Evolutionary conservation across 1,140 invertebrate species (phyloP), one percentile per base, ranked within the genome.

Genomic region (Littorina saxatilis): DNA sequence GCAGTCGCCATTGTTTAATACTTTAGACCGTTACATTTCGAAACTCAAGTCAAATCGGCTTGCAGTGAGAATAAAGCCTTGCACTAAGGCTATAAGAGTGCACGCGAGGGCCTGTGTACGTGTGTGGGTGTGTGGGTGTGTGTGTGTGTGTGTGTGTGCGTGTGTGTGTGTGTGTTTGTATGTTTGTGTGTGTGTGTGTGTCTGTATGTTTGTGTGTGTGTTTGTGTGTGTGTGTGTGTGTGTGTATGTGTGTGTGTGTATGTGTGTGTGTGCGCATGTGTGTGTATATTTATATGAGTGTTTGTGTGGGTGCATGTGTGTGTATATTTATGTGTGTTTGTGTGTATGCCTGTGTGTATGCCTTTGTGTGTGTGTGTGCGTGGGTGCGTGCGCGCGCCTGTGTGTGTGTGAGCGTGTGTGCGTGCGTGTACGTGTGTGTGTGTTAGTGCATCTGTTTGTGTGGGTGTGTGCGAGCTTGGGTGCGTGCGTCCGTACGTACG

Each of bases 161-260:
- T 47, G 43, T 47, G 43, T 17, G 68, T 72, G 37, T 72, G 68
- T 72, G 68, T 72, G 68, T 72, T 35, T 72, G 68, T 72, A 39
- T 72, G 68, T 72, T 35, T 72, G 68, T 72, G 68, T 72, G 68
- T 72, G 68, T 72, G 68, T 72, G 68, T 72, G 68, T 72, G 68
- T 72, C 37, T 72, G 68, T 72, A 39, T 72, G 68, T 72, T 35
- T 72, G 68, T 72, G 68, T 72, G 68, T 72, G 68, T 72, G 68
- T 72, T 35, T 72, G 68, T 72, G 68, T 72, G 68, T 72, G 68
- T 72, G 68, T 40, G 68, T 40, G 68, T 72, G 68, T 72, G 68
- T 72, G 68, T 72, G 68, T 72, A 39, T 72, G 68, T 72, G 68
- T 72, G 68, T 72, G 68, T 72, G 68, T 72, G 68, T 72, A 39